Base-by-base conservation (phyloP, 2,888 invertebrate species). In the Caenorhabditis macrosperma region DNA sequence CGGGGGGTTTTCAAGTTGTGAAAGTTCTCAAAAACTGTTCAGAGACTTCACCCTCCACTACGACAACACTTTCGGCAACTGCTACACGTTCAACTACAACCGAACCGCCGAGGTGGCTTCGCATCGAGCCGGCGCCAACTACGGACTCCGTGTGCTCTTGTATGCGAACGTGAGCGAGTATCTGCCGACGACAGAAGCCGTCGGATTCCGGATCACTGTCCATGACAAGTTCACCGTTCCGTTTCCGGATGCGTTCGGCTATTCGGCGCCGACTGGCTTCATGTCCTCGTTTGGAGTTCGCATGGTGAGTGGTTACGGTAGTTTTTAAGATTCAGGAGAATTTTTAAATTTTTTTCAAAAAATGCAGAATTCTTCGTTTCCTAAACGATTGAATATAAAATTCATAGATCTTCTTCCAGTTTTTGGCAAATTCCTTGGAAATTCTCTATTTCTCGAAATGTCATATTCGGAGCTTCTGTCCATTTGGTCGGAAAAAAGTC, bases 161-260 rank as follows among this genome's bases (percentile, higher is more conserved):
- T 90, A 89, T 60, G 89, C 90, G 0, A 87, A 90, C 44, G 87
- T 90, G 35, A 85, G 82, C 48, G 90, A 90, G 63, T 90, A 90
- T 61, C 77, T 90, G 20, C 90, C 89, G 0, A 90, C 90, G 5
- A 85, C 90, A 0, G 90, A 90, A 67, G 86, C 89, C 1, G 88
- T 90, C 26, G 90, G 90, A 20, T 89, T 90, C 55, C 83, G 90
- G 3, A 87, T 90, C 7, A 89, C 89, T 3, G 86, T 90, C 4
- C 90, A 90, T 76, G 90, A 90, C 79, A 90, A 90, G 54, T 86
- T 87, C 76, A 86, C 85, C n/a, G 89, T 88, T 6, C 90, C 90
- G 2, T 90, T 90, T 67, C 89, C 90, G 0, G 90, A 90, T 71
- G 89, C 90, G 0, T 90, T 90, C 63, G 90, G 90, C 7, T 88